Percentiles rank a stretch among this genome's conserved stretches.
phyloP scores from a whole-genome alignment of 2,888 invertebrate genomes.

The Archaeoteleia sp. region DNA sequence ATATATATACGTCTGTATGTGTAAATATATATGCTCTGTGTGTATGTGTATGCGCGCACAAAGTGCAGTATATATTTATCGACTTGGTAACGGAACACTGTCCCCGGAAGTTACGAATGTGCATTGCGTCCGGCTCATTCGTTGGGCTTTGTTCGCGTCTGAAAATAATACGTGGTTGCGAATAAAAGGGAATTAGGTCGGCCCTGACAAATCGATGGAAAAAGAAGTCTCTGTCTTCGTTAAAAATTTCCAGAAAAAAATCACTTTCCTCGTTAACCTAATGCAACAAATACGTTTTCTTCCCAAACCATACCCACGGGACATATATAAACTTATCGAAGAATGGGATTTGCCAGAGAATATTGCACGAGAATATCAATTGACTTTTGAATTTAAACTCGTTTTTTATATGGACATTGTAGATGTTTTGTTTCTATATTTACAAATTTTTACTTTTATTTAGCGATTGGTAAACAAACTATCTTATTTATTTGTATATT shows the following conservation, averaged over 20 bases:
- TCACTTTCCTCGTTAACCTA: constrained; percentile 17
- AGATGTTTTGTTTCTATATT: too few relatives aligned
- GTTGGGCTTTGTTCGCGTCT: constrained; percentile 39
- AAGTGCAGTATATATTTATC: constrained; percentile 34
- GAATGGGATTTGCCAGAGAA: too few relatives aligned
- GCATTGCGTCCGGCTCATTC: constrained; percentile 46
- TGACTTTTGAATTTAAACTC: too few relatives aligned
- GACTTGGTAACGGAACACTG: constrained; percentile 24
- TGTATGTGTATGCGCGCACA: constrained; percentile 9
- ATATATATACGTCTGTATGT: constrained; percentile 10
- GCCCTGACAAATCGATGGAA: constrained; percentile 41
- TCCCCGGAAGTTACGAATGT: constrained; percentile 45
- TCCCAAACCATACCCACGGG: too few relatives aligned
- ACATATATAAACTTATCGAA: too few relatives aligned
- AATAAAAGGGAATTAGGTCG: constrained; percentile 43
- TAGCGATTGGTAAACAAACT: too few relatives aligned
- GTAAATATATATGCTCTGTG: too few relatives aligned
- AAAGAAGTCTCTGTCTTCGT: constrained; percentile 20
- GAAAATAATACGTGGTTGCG: constrained; percentile 41
- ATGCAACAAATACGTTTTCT: constrained; percentile 18
- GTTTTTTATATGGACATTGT: too few relatives aligned
- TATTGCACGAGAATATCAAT: too few relatives aligned
- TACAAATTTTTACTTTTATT: too few relatives aligned
- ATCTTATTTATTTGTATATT: too few relatives aligned
- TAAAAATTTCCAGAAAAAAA: constrained; percentile 19